A percentile compares a stretch with the other conserved stretches of the same genome.
Evolutionary conservation across 2,888 invertebrate species (phyloP).

Genomic region (Ramazzottius varieornatus): DNA sequence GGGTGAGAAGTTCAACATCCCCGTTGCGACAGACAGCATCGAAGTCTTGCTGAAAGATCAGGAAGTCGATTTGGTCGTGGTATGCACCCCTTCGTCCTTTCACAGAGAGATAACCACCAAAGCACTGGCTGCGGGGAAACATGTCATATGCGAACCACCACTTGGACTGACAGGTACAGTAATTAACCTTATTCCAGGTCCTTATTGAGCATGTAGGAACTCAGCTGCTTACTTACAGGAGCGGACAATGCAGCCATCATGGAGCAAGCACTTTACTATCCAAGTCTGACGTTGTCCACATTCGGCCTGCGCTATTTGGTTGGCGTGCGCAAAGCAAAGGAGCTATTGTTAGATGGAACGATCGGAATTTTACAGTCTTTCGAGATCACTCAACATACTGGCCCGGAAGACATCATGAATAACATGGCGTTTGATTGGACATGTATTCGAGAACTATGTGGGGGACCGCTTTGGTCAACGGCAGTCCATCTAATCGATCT

Average conservation of each 20-base stretch:
- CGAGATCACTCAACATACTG: background rate
- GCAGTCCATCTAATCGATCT: background rate
- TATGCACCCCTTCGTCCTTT: background rate
- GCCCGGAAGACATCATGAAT: background rate
- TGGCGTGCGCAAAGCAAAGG: background rate
- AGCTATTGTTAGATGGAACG: background rate
- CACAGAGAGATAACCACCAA: background rate
- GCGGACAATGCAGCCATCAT: background rate
- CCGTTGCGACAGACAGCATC: background rate
- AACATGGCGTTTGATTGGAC: background rate
- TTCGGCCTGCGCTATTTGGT: background rate
- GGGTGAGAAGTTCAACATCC: background rate
- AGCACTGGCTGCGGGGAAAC: background rate
- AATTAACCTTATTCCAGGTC: background rate
- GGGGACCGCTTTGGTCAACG: background rate
- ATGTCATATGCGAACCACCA: constrained; percentile 2
- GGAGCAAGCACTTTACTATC: constrained; percentile 1
- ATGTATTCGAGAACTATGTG: background rate
- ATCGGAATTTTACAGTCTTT: background rate
- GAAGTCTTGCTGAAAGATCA: background rate
- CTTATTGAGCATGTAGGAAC: background rate
- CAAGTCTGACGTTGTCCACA: background rate
- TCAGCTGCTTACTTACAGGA: background rate
- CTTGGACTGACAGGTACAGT: background rate
- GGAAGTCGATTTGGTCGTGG: background rate